phyloP scores from a whole-genome alignment of 2,797 vertebrate genomes.

The Malacoraja senta region DNA sequence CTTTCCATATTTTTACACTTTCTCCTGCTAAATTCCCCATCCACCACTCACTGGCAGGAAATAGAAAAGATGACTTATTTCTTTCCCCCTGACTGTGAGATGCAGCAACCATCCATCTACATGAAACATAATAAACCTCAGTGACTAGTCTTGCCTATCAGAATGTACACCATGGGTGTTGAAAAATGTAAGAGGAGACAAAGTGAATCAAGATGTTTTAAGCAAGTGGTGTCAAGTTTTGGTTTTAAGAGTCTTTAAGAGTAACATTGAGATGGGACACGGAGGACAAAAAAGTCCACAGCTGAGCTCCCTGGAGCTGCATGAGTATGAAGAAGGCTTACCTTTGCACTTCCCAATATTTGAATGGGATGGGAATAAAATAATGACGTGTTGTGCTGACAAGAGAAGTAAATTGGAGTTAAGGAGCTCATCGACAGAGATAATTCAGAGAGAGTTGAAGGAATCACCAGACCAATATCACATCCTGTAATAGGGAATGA shows the following conservation, averaged over 20 bases:
- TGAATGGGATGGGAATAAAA: neutral
- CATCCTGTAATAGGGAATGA: neutral
- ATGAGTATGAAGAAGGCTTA: neutral
- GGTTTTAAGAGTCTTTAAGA: neutral
- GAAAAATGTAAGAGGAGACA: neutral
- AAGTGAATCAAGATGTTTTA: neutral
- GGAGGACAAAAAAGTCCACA: neutral
- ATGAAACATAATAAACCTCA: neutral
- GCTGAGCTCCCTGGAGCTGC: neutral
- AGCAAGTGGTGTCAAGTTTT: neutral
- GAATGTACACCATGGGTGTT: neutral
- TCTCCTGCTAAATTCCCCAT: neutral
- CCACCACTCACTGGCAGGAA: neutral
- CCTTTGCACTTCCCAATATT: neutral
- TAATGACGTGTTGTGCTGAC: neutral
- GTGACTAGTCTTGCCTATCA: neutral
- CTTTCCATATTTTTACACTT: neutral
- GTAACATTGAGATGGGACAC: neutral
- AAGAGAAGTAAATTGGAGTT: neutral
- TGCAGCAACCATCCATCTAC: neutral
- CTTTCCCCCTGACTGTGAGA: neutral
- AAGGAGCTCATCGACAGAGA: neutral
- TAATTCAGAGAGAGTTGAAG: neutral
- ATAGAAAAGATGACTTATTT: neutral
- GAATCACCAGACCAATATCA: neutral